phyloP scores from a whole-genome alignment of 2,888 invertebrate genomes.

The Harpalus rufipes region DNA sequence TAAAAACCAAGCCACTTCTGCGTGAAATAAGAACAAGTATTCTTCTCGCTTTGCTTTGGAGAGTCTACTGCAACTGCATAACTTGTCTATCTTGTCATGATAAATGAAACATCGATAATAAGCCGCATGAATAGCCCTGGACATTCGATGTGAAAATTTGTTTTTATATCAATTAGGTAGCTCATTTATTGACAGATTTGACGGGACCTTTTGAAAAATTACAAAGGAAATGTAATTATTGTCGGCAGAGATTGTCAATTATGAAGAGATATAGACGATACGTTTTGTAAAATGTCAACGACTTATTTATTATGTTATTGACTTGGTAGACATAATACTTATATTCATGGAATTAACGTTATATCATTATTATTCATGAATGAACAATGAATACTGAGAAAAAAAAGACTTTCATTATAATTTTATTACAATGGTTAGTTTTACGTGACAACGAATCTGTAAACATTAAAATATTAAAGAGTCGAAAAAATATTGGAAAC shows the following conservation, averaged over 20 bases:
- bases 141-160: constrained; percentile 10
- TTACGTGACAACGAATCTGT: background rate
- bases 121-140: constrained; percentile 1
- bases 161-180: constrained; percentile 33
- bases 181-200: background rate
- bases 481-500: too few relatives aligned
- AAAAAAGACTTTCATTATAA: background rate
- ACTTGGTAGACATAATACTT: background rate
- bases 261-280: constrained; percentile 13
- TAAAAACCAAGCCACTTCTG: constrained; percentile 26
- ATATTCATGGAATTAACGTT: background rate
- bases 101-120: constrained; percentile 38
- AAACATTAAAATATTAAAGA: too few relatives aligned
- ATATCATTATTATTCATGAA: constrained; percentile 10
- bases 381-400: constrained; percentile 12
- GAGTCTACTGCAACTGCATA: constrained; percentile 30
- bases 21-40: constrained; percentile 45
- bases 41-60: background rate
- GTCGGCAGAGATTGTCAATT: constrained; percentile 4
- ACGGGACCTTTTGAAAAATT: background rate
- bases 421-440: background rate
- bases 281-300: background rate
- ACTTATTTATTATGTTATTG: constrained; percentile 28
- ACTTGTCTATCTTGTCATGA: constrained; percentile 43
- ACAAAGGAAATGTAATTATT: constrained; percentile 31